These are phyloP conservation scores for Lymantria monacha DNA, from an alignment of 2,888 invertebrate species.

Conservation along the genomic window DNA sequence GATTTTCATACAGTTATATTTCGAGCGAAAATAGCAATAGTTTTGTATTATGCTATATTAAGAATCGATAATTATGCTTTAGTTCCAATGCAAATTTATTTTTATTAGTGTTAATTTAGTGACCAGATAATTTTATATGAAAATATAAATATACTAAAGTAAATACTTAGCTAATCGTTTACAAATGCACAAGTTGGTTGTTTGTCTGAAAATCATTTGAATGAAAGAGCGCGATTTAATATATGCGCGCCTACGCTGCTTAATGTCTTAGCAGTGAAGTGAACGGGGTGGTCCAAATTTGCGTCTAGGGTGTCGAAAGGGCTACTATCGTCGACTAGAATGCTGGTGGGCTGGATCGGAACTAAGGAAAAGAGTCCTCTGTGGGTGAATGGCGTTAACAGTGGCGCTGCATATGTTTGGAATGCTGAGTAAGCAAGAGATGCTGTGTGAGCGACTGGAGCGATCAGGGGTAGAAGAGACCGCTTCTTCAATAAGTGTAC, in stretches of 20 bases:
- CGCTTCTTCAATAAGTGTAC: slow-evolving; percentile 64
- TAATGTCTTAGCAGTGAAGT: slow-evolving; percentile 62
- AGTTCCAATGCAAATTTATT: too few relatives aligned
- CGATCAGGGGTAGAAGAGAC: slow-evolving; percentile 38
- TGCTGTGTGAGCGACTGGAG: slow-evolving; percentile 21
- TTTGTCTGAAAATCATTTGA: too few relatives aligned
- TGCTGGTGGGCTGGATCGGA: slow-evolving; percentile 70
- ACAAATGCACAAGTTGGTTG: too few relatives aligned
- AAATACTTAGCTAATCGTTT: too few relatives aligned
- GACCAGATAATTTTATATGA: too few relatives aligned
- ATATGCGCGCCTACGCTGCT: slow-evolving; percentile 48
- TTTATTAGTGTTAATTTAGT: too few relatives aligned
- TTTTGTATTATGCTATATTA: too few relatives aligned
- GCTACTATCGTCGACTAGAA: slow-evolving; percentile 67
- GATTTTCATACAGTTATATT: too few relatives aligned
- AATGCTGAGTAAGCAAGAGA: slow-evolving; percentile 32
- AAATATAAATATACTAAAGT: too few relatives aligned
- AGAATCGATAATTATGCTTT: too few relatives aligned
- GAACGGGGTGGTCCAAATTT: slow-evolving; percentile 70
- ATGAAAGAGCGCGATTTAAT: too few relatives aligned
- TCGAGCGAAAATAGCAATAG: too few relatives aligned
- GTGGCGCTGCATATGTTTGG: slow-evolving; percentile 6
- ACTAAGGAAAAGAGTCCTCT: slow-evolving; percentile 67
- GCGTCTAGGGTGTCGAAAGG: slow-evolving; percentile 72
- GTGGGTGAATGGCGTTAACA: slow-evolving; percentile 46